phyloP scores from a whole-genome alignment of 1,140 invertebrate species.

The Drosophila kepulauana region DNA sequence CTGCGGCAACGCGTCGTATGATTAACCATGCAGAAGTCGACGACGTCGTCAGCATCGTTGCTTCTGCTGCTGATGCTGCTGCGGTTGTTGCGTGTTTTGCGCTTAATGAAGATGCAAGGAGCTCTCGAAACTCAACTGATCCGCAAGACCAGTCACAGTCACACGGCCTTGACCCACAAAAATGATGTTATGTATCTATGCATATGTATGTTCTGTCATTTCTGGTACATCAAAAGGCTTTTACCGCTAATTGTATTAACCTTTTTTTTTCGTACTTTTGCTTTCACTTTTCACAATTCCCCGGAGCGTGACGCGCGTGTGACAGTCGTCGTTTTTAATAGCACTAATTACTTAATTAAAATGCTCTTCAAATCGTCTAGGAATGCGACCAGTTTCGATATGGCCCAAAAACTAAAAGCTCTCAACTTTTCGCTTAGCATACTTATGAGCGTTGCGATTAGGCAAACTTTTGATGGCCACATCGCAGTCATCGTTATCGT shows the following conservation, averaged over 20 bases:
- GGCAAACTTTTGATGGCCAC: slow-evolving; percentile 54
- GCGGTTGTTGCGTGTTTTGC: slow-evolving; percentile 57
- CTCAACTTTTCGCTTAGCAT: slow-evolving; percentile 28
- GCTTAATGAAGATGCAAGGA: slow-evolving; percentile 70
- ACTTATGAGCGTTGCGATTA: slow-evolving; percentile 63
- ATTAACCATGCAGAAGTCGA: slow-evolving; percentile 74
- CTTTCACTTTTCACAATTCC: slow-evolving; percentile 33
- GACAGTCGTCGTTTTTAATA: slow-evolving; percentile 34
- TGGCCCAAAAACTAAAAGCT: slow-evolving; percentile 13
- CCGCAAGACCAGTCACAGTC: slow-evolving; percentile 26
- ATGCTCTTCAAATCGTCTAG: slow-evolving; percentile 13
- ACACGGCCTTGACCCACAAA: slow-evolving; percentile 61
- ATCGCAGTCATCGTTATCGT: neutral
- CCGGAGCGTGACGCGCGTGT: slow-evolving; percentile 39
- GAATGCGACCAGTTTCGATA: slow-evolving; percentile 13
- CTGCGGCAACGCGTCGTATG: slow-evolving; percentile 66
- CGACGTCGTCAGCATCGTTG: neutral
- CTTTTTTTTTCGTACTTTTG: slow-evolving; percentile 22
- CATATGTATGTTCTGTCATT: slow-evolving; percentile 17
- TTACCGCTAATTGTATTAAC: slow-evolving; percentile 55
- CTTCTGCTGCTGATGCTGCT: slow-evolving; percentile 27
- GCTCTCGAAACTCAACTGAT: slow-evolving; percentile 22
- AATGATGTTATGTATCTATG: neutral
- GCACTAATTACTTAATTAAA: slow-evolving; percentile 53
- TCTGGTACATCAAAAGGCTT: slow-evolving; percentile 68